Percentiles rank a stretch among this genome's conserved stretches.
Evolutionary conservation across 1,140 invertebrate species (phyloP).

Genomic region (Achroia grisella): DNA sequence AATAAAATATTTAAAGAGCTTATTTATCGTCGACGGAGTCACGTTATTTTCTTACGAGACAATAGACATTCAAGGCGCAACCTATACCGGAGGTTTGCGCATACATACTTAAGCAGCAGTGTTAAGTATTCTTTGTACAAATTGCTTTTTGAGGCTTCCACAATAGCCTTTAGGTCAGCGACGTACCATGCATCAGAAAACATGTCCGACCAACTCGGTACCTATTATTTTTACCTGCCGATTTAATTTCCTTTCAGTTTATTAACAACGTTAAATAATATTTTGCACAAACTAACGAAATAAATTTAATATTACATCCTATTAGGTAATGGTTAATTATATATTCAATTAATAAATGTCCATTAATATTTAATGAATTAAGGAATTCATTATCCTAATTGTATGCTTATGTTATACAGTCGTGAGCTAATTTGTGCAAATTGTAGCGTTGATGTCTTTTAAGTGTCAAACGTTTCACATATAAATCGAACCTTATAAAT

Average conservation of each 20-base stretch:
- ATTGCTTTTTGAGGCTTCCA: conserved; percentile 42
- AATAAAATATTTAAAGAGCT: conserved; percentile 5
- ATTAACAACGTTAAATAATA: no score
- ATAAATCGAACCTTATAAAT: no score
- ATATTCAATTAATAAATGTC: no score
- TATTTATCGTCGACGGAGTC: conserved; percentile 3
- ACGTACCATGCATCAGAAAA: conserved; percentile 34
- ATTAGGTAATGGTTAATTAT: no score
- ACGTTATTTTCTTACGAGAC: conserved; percentile 22
- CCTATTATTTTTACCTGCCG: conserved; percentile 7
- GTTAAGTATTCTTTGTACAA: conserved; percentile 53
- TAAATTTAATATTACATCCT: no score
- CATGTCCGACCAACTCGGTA: conserved; percentile 8
- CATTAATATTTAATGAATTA: no score
- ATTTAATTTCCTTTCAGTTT: not conserved
- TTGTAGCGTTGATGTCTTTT: not conserved
- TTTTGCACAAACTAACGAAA: no score
- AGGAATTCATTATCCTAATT: no score
- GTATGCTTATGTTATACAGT: not conserved
- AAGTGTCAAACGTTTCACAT: not conserved
- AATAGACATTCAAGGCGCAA: conserved; percentile 39
- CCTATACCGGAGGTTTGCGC: conserved; percentile 17
- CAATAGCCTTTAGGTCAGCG: conserved; percentile 37
- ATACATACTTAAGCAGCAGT: conserved; percentile 28
- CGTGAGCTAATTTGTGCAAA: conserved; percentile 1